Base-by-base conservation (phyloP, 64 coral and sea anemone species). In the Pocillopora damicornis region DNA sequence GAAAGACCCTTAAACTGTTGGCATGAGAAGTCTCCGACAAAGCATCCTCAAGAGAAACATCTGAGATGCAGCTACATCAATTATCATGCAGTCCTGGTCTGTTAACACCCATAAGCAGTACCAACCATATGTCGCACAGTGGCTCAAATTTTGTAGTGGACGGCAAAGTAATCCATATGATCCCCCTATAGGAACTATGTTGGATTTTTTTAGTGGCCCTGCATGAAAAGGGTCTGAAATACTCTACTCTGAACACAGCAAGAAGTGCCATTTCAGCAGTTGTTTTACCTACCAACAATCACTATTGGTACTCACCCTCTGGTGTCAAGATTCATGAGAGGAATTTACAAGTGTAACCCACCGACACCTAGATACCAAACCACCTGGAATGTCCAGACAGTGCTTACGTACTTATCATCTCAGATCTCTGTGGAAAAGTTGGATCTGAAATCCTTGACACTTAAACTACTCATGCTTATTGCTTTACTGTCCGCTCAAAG, bases 401-500 rank as follows among this genome's bases (percentile, higher is more conserved):
- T 78, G 76, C 76, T 78, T n/a, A 78, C 37, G 37, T 78, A 78
- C 38, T 57, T 78, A 1, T 56, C 38, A 13, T 78, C 35, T 78
- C 76, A 57, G 16, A 16, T 1, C 15, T 51, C 74, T 35, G n/a
- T 16, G 62, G n/a, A 73, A 74, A 62, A 17, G 10, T 73, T 57
- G 35, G 25, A 15, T 88, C 59, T 61, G 14, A 78, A 59, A 78
- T 66, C 25, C 73, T 60, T 74, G 63, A 66, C 18, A 58, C 63
- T 90, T 59, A 79, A 74, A 83, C 71, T 71, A 68, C 66, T 81
- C 11, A 68, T 90, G 78, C 79, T 65, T 72, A 67, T 67, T 79
- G 87, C 76, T 12, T 23, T 89, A 42, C 75, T 89, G 23, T 88
- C 87, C 1, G 87, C 87, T 76, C 87, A 79, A 79, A 89, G 87